Evolutionary conservation across 2,888 invertebrate genomes (phyloP), one percentile per base, ranked within the genome.

Genomic region (Azorinus chamasolen): DNA sequence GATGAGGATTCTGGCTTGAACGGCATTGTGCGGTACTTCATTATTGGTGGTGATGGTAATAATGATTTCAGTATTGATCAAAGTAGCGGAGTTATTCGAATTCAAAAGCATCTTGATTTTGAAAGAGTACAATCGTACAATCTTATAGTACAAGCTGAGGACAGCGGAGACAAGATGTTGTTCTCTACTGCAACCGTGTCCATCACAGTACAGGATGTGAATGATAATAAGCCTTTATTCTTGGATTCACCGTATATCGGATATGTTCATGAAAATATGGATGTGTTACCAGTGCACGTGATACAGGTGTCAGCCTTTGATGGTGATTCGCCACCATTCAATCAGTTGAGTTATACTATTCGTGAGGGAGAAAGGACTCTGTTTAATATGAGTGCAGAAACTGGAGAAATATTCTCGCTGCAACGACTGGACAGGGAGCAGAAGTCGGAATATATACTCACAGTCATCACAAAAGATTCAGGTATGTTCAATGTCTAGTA

Each of bases 231-330:
- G 37, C 98, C 98, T 53, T 96, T 97, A 51, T 98, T 98, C 93
- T 94, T 97, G 85, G 97, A 98, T 93, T 97, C 98, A n/a, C 98
- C 98, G 0, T 98, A 98, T 94, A 94, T 97, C 91, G 97, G 97
- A 4, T 96, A 96, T 92, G 97, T 98, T 70, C 97, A 97, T 96
- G 98, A 99, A 74, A 88, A 89, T 43, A 83, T 88, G 70, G 73
- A 68, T n/a, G 51, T 95, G 95, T 88, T 96, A 1, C 91, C 91
- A 0, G 92, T 93, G 4, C 91, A 93, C 66, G 92, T 94, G 86
- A 73, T 86, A 8, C 87, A 96, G 85, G 96, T 98, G 58, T 95
- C 96, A 85, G 98, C 98, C 27, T 96, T 96, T 93, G 98, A 98
- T 92, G 97, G 97, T 72, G 98, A 98, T 94, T 96, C 97, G 61